Percentiles rank a stretch among this genome's conserved stretches.
Conservation (phyloP, 2,888 invertebrate species). For the Lissocephala sabroskyi region DNA sequence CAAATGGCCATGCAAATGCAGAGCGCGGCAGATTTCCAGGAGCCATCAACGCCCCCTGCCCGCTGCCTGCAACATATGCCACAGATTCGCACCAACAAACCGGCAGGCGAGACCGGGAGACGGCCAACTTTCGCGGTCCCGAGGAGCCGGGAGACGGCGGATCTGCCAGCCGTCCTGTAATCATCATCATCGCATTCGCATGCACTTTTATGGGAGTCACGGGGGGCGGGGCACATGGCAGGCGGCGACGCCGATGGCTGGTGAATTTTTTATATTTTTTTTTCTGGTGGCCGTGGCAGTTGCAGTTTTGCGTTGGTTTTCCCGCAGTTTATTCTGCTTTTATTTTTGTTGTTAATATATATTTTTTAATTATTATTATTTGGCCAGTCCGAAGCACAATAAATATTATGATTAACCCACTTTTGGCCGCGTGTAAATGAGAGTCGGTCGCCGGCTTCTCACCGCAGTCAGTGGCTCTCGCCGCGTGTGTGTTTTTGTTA, state of each 20-base stretch:
- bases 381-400: conserved; percentile 50
- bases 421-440: conserved; percentile 16
- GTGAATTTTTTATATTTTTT: conserved; percentile 22
- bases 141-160: too few species aligned
- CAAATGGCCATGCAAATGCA: neutral
- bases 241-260: neutral
- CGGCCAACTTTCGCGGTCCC: conserved; percentile 21
- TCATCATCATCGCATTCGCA: conserved; percentile 9
- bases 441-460: too few species aligned
- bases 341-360: conserved; percentile 26
- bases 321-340: conserved; percentile 9
- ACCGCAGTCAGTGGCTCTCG: too few species aligned
- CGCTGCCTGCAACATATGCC: conserved; percentile 35
- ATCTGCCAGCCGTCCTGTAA: conserved; percentile 18
- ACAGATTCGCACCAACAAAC: conserved; percentile 25
- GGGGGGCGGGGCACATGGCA: neutral
- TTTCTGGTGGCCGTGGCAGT: neutral
- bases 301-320: neutral
- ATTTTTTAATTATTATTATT: conserved; percentile 52
- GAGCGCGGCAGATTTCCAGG: too few species aligned
- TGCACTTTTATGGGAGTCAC: conserved; percentile 25
- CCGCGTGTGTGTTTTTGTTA: neutral
- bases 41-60: too few species aligned
- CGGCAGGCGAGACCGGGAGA: conserved; percentile 17
- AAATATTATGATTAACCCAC: conserved; percentile 57